Evolutionary conservation across 2,888 invertebrate genomes (phyloP).

Genomic region (Pristionchus fissidentatus): DNA sequence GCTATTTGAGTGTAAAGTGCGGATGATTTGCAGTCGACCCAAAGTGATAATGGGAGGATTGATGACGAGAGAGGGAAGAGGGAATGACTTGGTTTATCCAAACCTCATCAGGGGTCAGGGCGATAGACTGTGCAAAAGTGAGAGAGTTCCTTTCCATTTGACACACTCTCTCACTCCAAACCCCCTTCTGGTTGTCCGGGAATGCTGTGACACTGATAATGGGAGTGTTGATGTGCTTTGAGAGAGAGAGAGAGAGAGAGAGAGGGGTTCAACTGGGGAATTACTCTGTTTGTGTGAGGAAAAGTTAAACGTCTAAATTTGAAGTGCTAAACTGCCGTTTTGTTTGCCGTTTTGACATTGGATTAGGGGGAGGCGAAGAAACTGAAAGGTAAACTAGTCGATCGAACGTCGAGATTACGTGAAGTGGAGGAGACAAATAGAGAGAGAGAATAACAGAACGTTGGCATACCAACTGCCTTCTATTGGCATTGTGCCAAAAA

Average conservation of each 20-base stretch:
- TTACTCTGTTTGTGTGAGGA: not conserved
- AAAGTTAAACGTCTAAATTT: not conserved
- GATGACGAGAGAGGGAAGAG: not conserved
- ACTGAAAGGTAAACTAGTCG: not conserved
- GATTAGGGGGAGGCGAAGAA: slow-evolving; percentile 8
- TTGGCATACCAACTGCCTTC: too few relatives aligned
- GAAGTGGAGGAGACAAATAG: too few relatives aligned
- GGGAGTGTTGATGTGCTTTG: not conserved
- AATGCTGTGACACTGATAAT: not conserved
- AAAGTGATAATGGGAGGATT: slow-evolving; percentile 5
- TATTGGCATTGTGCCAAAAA: too few relatives aligned
- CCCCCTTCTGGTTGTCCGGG: not conserved
- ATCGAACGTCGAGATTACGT: too few relatives aligned
- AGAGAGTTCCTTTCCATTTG: too few relatives aligned
- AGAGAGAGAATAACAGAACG: not conserved
- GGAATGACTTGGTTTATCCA: not conserved
- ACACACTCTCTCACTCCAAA: too few relatives aligned
- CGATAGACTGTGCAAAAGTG: too few relatives aligned
- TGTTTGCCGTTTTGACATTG: too few relatives aligned
- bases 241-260: slow-evolving; percentile 34
- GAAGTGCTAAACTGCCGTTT: not conserved
- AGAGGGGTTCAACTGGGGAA: not conserved
- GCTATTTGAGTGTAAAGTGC: slow-evolving; percentile 11
- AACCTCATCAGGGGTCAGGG: not conserved
- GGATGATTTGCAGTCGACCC: not conserved